Evolutionary conservation across 2,888 invertebrate genomes (phyloP).

Genomic region (Crematogaster levior): DNA sequence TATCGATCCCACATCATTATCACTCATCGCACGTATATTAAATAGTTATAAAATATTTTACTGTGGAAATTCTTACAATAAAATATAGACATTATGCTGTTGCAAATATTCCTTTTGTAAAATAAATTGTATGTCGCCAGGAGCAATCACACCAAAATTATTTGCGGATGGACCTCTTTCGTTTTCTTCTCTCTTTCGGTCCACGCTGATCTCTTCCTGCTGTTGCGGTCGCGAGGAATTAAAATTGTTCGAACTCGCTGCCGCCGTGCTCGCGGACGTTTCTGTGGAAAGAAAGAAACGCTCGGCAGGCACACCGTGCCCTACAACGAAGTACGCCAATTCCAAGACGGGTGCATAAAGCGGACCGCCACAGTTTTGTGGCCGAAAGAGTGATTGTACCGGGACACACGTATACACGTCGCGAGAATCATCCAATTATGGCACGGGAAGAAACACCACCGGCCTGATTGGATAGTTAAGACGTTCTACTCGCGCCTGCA

Average conservation of each 20-base stretch:
- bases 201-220: conserved; percentile 28
- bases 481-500: conserved; percentile 47
- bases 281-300: conserved; percentile 63
- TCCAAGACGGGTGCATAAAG: conserved; percentile 32
- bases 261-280: conserved; percentile 54
- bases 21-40: not conserved
- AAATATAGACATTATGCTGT: not conserved
- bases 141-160: conserved; percentile 80
- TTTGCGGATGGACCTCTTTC: conserved; percentile 69
- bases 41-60: not conserved
- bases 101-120: conserved; percentile 39
- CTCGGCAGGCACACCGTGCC: conserved; percentile 20
- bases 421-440: conserved; percentile 69
- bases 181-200: conserved; percentile 28
- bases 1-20: not conserved
- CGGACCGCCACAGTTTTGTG: conserved; percentile 24
- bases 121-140: conserved; percentile 58
- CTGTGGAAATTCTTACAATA: not conserved
- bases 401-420: conserved; percentile 30
- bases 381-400: conserved; percentile 30
- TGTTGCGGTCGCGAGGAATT: conserved; percentile 77
- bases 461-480: conserved; percentile 61
- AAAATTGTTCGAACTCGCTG: conserved; percentile 79
- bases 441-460: conserved; percentile 51
- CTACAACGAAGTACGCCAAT: conserved; percentile 27